Evolutionary conservation across 2,888 invertebrate species (phyloP).

Genomic region (Thysanoteuthis rhombus): DNA sequence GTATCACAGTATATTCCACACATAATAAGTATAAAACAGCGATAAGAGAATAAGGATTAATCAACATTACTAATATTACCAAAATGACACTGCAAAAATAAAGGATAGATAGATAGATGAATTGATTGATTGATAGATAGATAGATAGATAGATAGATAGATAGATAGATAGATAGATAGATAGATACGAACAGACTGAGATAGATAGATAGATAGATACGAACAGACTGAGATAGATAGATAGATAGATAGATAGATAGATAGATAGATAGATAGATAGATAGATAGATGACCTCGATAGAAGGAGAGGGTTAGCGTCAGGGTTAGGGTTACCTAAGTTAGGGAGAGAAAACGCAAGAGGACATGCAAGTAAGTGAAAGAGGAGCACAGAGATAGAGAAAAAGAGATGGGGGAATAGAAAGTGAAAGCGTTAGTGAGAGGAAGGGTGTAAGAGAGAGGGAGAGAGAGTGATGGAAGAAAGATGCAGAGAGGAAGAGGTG

Average conservation of each 20-base stretch:
- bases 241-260: not conserved
- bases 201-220: not conserved
- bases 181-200: not conserved
- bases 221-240: not conserved
- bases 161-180: not conserved
- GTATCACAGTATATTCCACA: not conserved
- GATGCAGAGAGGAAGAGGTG: not conserved
- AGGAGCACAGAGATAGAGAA: not conserved
- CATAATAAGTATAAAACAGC: not conserved
- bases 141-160: conserved; percentile 29
- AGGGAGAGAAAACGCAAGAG: not conserved
- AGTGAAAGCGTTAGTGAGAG: not conserved
- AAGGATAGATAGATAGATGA: not conserved
- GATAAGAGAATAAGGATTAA: too few species aligned
- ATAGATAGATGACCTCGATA: not conserved
- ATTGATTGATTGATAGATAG: conserved; percentile 20
- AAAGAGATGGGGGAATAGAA: not conserved
- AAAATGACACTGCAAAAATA: not conserved
- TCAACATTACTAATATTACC: too few species aligned
- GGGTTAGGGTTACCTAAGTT: too few species aligned
- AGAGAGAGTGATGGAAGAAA: not conserved
- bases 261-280: not conserved
- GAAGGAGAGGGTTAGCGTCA: too few species aligned
- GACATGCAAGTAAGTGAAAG: not conserved
- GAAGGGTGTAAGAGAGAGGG: not conserved